Conservation (phyloP, 2,797 vertebrate genomes). For the Aplochiton taeniatus region DNA sequence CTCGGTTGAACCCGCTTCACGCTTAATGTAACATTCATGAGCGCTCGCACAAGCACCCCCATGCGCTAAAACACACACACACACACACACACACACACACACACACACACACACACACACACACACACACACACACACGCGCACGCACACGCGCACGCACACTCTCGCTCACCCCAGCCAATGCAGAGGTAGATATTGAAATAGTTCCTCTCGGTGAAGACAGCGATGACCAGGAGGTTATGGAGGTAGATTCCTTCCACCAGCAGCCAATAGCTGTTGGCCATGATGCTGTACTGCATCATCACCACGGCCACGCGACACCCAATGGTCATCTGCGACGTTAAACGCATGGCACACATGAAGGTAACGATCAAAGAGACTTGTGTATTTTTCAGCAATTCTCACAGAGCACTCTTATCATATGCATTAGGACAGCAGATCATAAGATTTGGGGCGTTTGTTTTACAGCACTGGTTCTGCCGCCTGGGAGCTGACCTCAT, state of each 20-base stretch:
- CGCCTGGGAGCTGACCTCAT: slow-evolving; percentile 61
- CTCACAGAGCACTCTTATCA: not conserved
- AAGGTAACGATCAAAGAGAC: not conserved
- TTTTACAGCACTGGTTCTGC: not conserved
- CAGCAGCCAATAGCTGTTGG: slow-evolving; percentile 88
- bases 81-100: not conserved
- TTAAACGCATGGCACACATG: too few species aligned
- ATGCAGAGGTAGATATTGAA: slow-evolving; percentile 83
- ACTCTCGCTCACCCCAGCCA: slow-evolving; percentile 92
- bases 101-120: not conserved
- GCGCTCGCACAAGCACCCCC: too few species aligned
- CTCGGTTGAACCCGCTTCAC: too few species aligned
- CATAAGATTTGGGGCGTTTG: too few species aligned
- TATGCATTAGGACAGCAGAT: too few species aligned
- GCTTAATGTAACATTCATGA: too few species aligned
- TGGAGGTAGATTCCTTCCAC: slow-evolving; percentile 86
- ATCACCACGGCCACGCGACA: slow-evolving; percentile 84
- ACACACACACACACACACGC: too few species aligned
- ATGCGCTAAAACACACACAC: not conserved
- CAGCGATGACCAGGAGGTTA: slow-evolving; percentile 77
- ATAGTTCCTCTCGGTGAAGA: slow-evolving; percentile 79
- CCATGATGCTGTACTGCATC: slow-evolving; percentile 85
- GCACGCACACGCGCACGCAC: too few species aligned
- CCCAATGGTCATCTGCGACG: slow-evolving; percentile 78
- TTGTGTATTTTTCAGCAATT: not conserved